Evolutionary conservation across 2,888 invertebrate species (phyloP), one percentile per base, ranked within the genome.

Genomic region (Nezara viridula): DNA sequence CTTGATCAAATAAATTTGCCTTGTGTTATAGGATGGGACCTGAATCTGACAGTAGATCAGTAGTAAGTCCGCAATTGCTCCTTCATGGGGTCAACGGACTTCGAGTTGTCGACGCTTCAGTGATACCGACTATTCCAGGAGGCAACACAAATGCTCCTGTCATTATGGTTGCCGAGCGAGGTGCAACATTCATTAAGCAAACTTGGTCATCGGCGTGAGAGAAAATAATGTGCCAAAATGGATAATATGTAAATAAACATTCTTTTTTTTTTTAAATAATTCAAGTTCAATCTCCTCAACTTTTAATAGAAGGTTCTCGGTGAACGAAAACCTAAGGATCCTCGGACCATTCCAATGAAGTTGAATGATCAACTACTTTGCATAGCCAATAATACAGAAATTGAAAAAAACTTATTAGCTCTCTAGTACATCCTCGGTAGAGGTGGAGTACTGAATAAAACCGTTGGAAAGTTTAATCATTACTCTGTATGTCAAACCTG

Each of bases 91-190:
- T 93, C 9, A 90, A 91, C 32, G 91, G 91, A 14, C 91, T 93
- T 16, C 90, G 93, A 86, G 92, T 93, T 32, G 92, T 92, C 7
- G 93, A 93, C 88, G 92, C 92, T 37, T 92, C 92, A 44, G 91
- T 93, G 47, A 92, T 93, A 91, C 93, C 92, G 0, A 90, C 90
- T 24, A 91, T 92, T 12, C 91, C 92, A 3, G 92, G 92, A 12
- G 92, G 92, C 24, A 92, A 92, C 90, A 92, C 92, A 3, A 92
- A 92, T 55, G 92, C 92, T 3, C 92, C 92, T 6, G 91, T 91
- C 19, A 91, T 92, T 16, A 92, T 92, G 92, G 91, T 92, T 9
- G 92, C 92, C 1, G 92, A 92, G 90, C 92, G 92, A 89, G 92
- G 91, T 0, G 91, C 92, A 0, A 92, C 44, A 6, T 60, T 66